These are phyloP conservation scores for Craniophora ligustri DNA, from an alignment of 2,888 invertebrate species.

Conservation along the genomic window DNA sequence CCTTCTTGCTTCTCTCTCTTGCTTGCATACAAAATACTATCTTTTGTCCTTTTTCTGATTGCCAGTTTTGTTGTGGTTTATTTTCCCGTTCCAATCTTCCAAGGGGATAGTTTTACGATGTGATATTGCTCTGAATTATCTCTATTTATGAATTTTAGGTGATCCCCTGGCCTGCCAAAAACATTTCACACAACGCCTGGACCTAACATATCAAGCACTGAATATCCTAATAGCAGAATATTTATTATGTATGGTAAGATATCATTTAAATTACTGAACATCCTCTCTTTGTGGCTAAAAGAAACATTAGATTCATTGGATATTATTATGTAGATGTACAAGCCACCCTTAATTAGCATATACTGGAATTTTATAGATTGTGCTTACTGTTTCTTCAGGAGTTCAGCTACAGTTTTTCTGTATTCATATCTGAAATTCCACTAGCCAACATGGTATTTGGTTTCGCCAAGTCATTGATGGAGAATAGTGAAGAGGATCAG, in stretches of 20 bases:
- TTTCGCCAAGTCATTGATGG: slow-evolving; percentile 72
- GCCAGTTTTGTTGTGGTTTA: too few species aligned
- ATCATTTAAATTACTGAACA: not conserved
- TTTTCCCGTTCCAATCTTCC: not conserved
- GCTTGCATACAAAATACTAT: not conserved
- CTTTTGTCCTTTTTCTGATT: slow-evolving; percentile 4
- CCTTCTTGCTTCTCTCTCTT: slow-evolving; percentile 13
- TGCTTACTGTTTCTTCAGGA: slow-evolving; percentile 67
- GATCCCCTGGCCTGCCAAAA: slow-evolving; percentile 74
- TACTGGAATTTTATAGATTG: not conserved
- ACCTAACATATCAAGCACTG: slow-evolving; percentile 88
- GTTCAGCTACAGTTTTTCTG: slow-evolving; percentile 88
- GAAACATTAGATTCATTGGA: too few species aligned
- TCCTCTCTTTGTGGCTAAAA: too few species aligned
- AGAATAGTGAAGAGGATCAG: slow-evolving; percentile 56
- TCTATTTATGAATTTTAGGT: slow-evolving; percentile 62
- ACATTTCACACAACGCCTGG: slow-evolving; percentile 78
- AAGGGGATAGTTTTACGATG: slow-evolving; percentile 2
- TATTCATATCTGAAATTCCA: slow-evolving; percentile 90
- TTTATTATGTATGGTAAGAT: slow-evolving; percentile 80
- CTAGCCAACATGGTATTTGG: slow-evolving; percentile 85
- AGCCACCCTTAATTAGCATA: too few species aligned
- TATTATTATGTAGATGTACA: too few species aligned
- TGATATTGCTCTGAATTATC: not conserved
- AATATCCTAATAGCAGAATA: slow-evolving; percentile 90